A percentile compares a stretch with the other conserved stretches of the same genome.
Conservation (phyloP, 2,888 invertebrate species). For the Leptinotarsa tumamoca region DNA sequence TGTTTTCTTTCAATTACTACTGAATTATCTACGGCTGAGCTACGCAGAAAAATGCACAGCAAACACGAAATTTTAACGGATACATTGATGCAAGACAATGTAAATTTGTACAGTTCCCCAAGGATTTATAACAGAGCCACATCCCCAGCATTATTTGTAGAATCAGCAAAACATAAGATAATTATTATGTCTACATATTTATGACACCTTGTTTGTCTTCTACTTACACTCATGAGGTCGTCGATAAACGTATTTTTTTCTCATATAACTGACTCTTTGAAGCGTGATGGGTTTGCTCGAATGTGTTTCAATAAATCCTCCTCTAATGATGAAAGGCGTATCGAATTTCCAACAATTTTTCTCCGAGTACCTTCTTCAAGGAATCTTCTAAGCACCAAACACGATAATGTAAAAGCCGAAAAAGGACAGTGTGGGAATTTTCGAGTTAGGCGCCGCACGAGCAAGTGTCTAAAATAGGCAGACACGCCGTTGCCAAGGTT, state of each 20-base stretch:
- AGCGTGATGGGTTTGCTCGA: too few relatives aligned
- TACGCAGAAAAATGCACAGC: not conserved
- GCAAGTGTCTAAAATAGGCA: slow-evolving; percentile 26
- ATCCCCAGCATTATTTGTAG: too few relatives aligned
- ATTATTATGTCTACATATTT: too few relatives aligned
- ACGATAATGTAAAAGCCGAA: not conserved
- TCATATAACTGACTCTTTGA: too few relatives aligned
- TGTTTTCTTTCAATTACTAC: not conserved
- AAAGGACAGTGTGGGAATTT: slow-evolving; percentile 2
- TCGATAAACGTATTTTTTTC: too few relatives aligned
- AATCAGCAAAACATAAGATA: too few relatives aligned
- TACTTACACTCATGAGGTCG: too few relatives aligned
- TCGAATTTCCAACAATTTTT: not conserved
- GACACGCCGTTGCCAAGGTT: slow-evolving; percentile 2
- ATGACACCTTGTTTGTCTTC: too few relatives aligned
- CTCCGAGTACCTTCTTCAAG: not conserved
- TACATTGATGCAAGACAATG: too few relatives aligned
- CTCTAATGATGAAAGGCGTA: not conserved
- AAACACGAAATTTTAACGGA: not conserved
- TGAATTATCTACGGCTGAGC: not conserved
- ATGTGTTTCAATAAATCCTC: not conserved
- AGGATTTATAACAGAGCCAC: too few relatives aligned
- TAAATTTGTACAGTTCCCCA: too few relatives aligned
- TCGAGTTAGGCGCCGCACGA: slow-evolving; percentile 10
- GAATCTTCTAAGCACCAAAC: not conserved